A percentile compares a stretch with the other conserved stretches of the same genome.
These are phyloP conservation scores for Oryzias celebensis DNA, from an alignment of 2,113 vertebrate genomes.

Conservation along the genomic window DNA sequence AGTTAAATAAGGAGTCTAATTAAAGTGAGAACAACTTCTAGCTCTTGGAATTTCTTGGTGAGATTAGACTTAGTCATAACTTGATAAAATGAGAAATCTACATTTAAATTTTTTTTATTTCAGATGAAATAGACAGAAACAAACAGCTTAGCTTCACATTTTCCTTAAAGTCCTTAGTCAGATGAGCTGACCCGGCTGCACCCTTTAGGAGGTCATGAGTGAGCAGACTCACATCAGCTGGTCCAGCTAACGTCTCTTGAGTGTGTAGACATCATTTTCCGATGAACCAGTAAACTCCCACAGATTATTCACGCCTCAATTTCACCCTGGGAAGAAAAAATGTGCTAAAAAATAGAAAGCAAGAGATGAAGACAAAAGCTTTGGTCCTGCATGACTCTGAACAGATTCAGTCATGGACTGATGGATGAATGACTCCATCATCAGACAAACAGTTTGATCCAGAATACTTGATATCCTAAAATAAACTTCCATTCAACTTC, in stretches of 20 bases:
- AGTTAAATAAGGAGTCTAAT: too few species aligned
- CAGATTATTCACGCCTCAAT: not conserved
- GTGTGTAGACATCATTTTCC: not conserved
- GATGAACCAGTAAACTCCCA: not conserved
- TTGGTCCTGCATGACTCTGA: not conserved
- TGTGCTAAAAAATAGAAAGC: slow-evolving; percentile 1
- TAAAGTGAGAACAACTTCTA: too few species aligned
- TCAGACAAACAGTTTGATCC: slow-evolving; percentile 1
- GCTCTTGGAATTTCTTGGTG: too few species aligned
- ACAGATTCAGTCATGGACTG: not conserved
- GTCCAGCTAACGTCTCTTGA: not conserved
- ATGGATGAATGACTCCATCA: slow-evolving; percentile 8
- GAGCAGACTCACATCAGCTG: not conserved
- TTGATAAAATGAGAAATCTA: too few species aligned
- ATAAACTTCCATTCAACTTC: not conserved
- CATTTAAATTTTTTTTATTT: too few species aligned
- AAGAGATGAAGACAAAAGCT: not conserved
- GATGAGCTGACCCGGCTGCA: not conserved
- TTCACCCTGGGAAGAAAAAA: not conserved
- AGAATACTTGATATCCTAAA: slow-evolving; percentile 4
- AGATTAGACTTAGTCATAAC: too few species aligned
- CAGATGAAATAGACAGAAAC: too few species aligned
- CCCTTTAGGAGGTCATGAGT: not conserved
- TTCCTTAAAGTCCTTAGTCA: not conserved
- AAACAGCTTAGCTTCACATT: too few species aligned